Evolutionary conservation across 2,888 invertebrate species (phyloP).

Genomic region (Chymomyza fuscimana): DNA sequence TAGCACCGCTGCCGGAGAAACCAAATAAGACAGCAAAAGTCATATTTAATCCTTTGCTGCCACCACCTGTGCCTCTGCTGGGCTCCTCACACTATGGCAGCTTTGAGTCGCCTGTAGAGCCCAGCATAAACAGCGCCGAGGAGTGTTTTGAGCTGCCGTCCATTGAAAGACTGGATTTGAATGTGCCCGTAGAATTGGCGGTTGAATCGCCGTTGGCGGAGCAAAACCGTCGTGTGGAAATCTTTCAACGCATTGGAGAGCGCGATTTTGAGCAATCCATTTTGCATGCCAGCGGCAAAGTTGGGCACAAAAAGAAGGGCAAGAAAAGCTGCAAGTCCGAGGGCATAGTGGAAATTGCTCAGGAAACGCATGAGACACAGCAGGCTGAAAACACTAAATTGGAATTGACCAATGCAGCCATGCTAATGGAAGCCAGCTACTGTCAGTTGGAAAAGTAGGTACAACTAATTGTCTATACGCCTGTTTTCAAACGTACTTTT

Average conservation of each 20-base stretch:
- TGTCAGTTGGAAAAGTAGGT: conserved; percentile 68
- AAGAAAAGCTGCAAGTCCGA: conserved; percentile 17
- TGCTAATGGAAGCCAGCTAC: conserved; percentile 81
- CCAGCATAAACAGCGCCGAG: conserved; percentile 83
- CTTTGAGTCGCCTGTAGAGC: conserved; percentile 77
- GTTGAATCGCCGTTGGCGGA: conserved; percentile 76
- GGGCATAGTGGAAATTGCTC: conserved; percentile 79
- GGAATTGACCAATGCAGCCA: conserved; percentile 75
- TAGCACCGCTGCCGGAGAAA: conserved; percentile 87
- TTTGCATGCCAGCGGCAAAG: conserved; percentile 83
- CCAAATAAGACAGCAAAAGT: conserved; percentile 80
- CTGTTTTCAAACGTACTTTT: background rate
- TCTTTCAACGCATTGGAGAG: conserved; percentile 87
- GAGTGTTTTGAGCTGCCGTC: conserved; percentile 88
- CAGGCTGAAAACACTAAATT: conserved; percentile 4
- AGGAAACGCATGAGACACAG: conserved; percentile 52
- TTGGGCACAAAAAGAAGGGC: conserved; percentile 48
- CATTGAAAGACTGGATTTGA: conserved; percentile 81
- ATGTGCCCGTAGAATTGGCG: conserved; percentile 79
- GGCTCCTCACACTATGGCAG: conserved; percentile 65
- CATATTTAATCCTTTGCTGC: conserved; percentile 77
- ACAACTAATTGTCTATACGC: conserved; percentile 19
- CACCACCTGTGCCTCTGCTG: conserved; percentile 75
- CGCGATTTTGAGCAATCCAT: conserved; percentile 87
- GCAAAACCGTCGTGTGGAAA: conserved; percentile 82